Evolutionary conservation across 2,797 vertebrate genomes (phyloP), one percentile per base, ranked within the genome.

Genomic region (Poeciliopsis turneri): DNA sequence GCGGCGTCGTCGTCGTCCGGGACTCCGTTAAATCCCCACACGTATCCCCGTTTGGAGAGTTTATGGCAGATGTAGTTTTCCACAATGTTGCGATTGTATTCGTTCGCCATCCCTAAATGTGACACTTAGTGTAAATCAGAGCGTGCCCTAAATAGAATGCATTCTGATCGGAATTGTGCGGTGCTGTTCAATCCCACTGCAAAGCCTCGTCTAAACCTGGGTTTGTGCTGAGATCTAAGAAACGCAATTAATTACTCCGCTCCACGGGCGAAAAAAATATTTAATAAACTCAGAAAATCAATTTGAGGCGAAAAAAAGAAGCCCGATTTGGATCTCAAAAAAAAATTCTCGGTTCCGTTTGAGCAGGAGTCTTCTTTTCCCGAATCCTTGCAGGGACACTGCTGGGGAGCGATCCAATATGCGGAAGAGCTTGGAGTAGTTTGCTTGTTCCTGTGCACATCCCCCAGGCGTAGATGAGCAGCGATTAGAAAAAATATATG

Each of bases 1-100:
- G 93, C 92, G 20, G 91, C 88, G 39, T 92, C 92, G 39, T 92
- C 92, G 39, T 92, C 91, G 10, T 92, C 92, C 36, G 82, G 87
- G 49, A 78, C 89, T 1, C 81, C 88, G 10, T 88, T 79, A 57
- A 95, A 95, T 23, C 96, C 95, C 97, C 97, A 98, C 87, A 92
- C 96, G 87, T 96, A 97, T 75, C 98, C 98, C 84, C 93, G 95
- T 93, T 98, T 98, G 7, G 96, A 96, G 91, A 99, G 97, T 95
- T 98, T 98, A 93, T 99, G 97, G 94, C 95, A 96, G 93, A 99
- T 97, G 78, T 98, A 99, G 93, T 97, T 97, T 93, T 96, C 95
- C 93, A 99, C 98, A 83, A 99, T 97, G 89, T 95, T 96, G 88
- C 97, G 97, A 93, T 97, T 97, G 82, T 95, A 95, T 78, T 93